Evolutionary conservation across 1,140 invertebrate species (phyloP).

Genomic region (Aphelinus certus): DNA sequence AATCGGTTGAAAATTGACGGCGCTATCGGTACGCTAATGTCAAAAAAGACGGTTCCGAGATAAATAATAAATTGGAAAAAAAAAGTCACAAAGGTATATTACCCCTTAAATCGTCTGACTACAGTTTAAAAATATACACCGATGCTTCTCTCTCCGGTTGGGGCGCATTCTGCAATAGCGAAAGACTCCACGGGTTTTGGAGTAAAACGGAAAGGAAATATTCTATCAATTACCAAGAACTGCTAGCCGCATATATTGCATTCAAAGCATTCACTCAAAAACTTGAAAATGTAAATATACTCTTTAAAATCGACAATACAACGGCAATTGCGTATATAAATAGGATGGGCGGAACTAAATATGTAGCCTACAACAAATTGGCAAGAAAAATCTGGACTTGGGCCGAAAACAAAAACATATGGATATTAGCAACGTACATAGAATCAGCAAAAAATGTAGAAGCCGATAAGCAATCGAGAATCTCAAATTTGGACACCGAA

Average conservation of each 20-base stretch:
- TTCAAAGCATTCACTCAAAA: constrained; percentile 50
- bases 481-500: not conserved
- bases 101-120: constrained; percentile 10
- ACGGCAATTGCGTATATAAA: constrained; percentile 25
- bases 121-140: constrained; percentile 23
- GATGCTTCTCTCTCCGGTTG: constrained; percentile 38
- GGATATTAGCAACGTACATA: constrained; percentile 36
- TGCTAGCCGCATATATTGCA: constrained; percentile 46
- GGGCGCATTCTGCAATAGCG: constrained; percentile 13
- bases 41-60: too few species aligned
- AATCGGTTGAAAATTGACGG: too few species aligned
- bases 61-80: too few species aligned
- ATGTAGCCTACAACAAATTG: constrained; percentile 15
- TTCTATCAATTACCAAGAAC: constrained; percentile 55
- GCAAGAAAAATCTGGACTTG: constrained; percentile 33
- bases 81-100: too few species aligned
- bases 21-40: too few species aligned
- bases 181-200: constrained; percentile 31
- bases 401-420: constrained; percentile 22
- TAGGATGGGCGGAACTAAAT: constrained; percentile 13
- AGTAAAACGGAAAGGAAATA: constrained; percentile 21
- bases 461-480: constrained; percentile 28
- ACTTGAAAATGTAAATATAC: constrained; percentile 21
- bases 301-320: constrained; percentile 18
- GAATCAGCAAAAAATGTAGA: constrained; percentile 12